Evolutionary conservation across 2,888 invertebrate genomes (phyloP), one percentile per base, ranked within the genome.

Genomic region (Trileptium ribeirensis): DNA sequence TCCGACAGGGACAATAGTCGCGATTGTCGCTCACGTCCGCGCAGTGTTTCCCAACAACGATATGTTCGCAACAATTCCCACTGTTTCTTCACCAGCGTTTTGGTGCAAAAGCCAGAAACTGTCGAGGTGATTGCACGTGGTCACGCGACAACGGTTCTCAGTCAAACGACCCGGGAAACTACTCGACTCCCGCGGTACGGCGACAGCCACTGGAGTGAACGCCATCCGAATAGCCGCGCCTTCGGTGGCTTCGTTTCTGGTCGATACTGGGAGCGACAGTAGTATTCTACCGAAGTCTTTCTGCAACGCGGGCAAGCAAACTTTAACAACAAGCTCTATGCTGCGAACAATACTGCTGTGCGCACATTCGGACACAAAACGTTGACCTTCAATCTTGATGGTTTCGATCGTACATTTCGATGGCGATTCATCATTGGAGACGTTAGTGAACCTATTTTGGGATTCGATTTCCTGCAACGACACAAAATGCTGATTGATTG

Each of bases 381-480:
- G 36, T 70, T 70, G 36, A 31, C 15, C 19, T 70, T 70, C 36
- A 75, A 33, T n/a, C 29, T 75, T 24, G 77, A 24, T 2, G 36
- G n/a, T 75, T 75, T 34, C 37, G n/a, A 75, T 24, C 77, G n/a
- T n/a, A 37, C 77, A 38, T 75, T 75, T 75, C 37, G 3, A 29
- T 75, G 77, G 77, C 24, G n/a, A 34, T 75, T 75, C 36, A 8
- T 37, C 36, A 39, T 75, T 33, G 77, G 38, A 2, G 77, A 75
- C 36, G 77, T 75, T 8, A 39, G 36, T 3, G 38, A 75, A n/a
- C n/a, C 34, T n/a, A 75, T 75, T 75, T 38, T 75, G 77, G 77
- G 77, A 3, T 75, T 37, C 36, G 77, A 75, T 36, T 75, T 75
- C 36, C n/a, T 75, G 77, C 36, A 36, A 3, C n/a, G 38, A 8